Conservation (phyloP, 2,797 vertebrate species). For the Gouania willdenowi region DNA sequence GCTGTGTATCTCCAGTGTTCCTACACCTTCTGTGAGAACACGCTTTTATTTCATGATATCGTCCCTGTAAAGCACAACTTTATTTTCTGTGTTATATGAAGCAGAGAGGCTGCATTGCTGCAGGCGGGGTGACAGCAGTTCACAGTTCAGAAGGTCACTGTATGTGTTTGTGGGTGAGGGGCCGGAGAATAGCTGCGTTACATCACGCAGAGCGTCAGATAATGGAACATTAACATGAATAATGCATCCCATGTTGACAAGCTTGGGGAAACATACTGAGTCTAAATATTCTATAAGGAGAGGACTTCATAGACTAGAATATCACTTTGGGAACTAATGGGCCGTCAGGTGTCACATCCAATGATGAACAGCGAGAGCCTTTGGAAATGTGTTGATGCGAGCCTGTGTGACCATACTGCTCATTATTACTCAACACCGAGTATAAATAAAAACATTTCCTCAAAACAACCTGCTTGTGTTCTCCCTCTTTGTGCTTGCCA, state of each 20-base stretch:
- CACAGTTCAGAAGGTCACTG: constrained; percentile 65
- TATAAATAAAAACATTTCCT: constrained; percentile 38
- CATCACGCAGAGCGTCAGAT: constrained; percentile 68
- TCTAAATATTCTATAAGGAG: constrained; percentile 70
- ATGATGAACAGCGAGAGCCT: constrained; percentile 62
- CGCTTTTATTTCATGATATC: constrained; percentile 48
- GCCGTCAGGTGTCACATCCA: constrained; percentile 61
- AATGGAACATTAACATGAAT: constrained; percentile 72
- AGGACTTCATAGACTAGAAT: constrained; percentile 60
- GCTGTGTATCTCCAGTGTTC: constrained; percentile 18
- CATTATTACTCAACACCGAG: constrained; percentile 50
- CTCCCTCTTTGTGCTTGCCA: constrained; percentile 26
- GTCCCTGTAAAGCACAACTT: constrained; percentile 11
- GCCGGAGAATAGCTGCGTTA: constrained; percentile 52
- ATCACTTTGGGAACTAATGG: constrained; percentile 69
- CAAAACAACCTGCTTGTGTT: constrained; percentile 25
- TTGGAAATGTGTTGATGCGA: constrained; percentile 18
- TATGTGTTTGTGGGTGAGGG: constrained; percentile 45
- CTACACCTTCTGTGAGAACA: constrained; percentile 29
- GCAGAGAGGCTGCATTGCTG: constrained; percentile 20
- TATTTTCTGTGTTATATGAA: constrained; percentile 5
- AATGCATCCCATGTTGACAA: constrained; percentile 69
- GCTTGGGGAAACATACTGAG: constrained; percentile 52
- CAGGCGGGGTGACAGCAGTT: constrained; percentile 30
- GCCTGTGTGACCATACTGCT: constrained; percentile 26